Evolutionary conservation across 1,140 invertebrate genomes (phyloP), one percentile per base, ranked within the genome.

Genomic region (Phthorimaea operculella): DNA sequence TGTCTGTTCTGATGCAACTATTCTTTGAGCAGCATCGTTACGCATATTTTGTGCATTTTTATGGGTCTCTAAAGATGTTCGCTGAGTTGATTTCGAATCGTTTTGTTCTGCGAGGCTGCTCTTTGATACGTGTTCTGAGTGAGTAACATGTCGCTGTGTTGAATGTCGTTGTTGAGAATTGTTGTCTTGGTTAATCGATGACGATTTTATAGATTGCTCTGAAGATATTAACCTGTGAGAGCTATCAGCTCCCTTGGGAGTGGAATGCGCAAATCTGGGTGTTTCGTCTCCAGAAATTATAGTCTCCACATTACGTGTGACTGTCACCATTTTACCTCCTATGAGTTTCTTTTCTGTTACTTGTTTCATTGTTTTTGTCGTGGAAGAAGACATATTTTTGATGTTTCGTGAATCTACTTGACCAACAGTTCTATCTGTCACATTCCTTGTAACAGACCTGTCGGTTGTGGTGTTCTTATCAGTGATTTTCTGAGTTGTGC

Each of bases 261-360:
- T 42, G 6, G 21, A 28, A 28, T 28, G 21, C 21, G 21, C 6
- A 28, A 28, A 28, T 9, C 49, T 54, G 18, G 16, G 34, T 34
- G 39, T 44, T 33, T 70, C 69, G 12, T 60, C 60, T 33, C 55
- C 66, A n/a, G 55, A 51, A 17, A 57, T 51, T 7, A 70, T 64
- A 55, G 68, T 70, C 69, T 83, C 80, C 33, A 83, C 72, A 55
- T 81, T 80, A 47, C 72, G 64, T 34, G 81, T 84, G 15, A 84
- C 76, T 33, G 66, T 84, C 0, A 81, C 78, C 76, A 72, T 79
- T 65, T 84, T 84, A 10, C 81, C 81, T 10, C 54, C 81, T 53
- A 78, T 77, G 15, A 84, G 62, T 63, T 84, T 84, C 64, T 82
- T 84, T 68, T 84, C 81, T 47, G 79, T 72, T 51, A 84, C 64